Evolutionary conservation across 2,888 invertebrate species (phyloP), one percentile per base, ranked within the genome.

Genomic region (Rhorus exstirpatorius): DNA sequence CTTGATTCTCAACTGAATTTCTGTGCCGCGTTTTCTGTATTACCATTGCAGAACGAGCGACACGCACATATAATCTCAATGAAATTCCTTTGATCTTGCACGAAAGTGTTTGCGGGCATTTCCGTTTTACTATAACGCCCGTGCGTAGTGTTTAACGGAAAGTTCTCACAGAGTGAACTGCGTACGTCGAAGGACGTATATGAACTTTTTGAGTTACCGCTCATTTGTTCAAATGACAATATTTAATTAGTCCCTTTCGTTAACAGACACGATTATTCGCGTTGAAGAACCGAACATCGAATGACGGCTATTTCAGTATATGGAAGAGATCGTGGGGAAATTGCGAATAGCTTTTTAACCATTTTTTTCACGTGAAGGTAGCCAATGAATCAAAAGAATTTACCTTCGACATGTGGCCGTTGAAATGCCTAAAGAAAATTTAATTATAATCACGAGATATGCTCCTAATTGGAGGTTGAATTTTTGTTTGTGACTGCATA

Each of bases 41-140:
- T 14, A 31, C 21, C 46, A 71, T 71, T 61, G 31, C 46, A 21
- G 49, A 65, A 38, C 55, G 38, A 41, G 35, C 63, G 44, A 14
- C 41, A 44, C 63, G 31, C 71, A n/a, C 55, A 14, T 31, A 14
- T 31, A 53, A 1, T 70, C 76, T 68, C 58, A 61, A 70, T 70
- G 68, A 77, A 77, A 31, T 44, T 77, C 63, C 78, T 78, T 78
- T 78, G 71, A 78, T 78, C 63, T 78, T 51, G 12, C 65, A 65
- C 63, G 44, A 10, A 53, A 44, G 10, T 35, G 65, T 44, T 67
- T 53, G 21, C 35, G 35, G 65, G 35, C 65, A 61, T 77, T 68
- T 68, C 38, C 51, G 51, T 41, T 41, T 49, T 46, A 38, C 60
- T 12, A 1, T 7, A n/a, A n/a, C n/a, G n/a, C n/a, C n/a, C n/a